These are phyloP conservation scores for Falco concolor DNA, from an alignment of 2,797 vertebrate genomes.

Conservation along the genomic window DNA sequence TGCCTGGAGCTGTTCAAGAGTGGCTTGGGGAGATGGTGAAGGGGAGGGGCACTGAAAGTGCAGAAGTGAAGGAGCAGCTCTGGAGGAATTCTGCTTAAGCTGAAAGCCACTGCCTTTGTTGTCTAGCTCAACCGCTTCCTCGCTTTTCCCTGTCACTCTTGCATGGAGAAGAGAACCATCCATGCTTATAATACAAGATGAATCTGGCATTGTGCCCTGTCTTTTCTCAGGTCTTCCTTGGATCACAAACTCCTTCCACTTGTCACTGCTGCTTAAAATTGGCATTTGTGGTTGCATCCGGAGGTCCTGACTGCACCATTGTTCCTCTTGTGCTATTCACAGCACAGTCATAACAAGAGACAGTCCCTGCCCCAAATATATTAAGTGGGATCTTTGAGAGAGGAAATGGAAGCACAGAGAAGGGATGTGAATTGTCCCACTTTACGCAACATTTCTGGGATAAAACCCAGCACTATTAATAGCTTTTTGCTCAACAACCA, in stretches of 20 bases:
- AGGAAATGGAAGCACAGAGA: constrained; percentile 49
- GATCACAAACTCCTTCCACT: neutral
- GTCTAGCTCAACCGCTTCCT: neutral
- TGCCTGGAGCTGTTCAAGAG: neutral
- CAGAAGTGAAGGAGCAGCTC: neutral
- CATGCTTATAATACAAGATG: neutral
- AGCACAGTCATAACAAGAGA: constrained; percentile 34
- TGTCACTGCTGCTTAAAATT: constrained; percentile 29
- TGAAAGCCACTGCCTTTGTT: neutral
- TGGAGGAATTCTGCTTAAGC: neutral
- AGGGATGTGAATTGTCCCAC: constrained; percentile 43
- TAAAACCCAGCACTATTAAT: constrained; percentile 61
- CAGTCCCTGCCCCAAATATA: constrained; percentile 38
- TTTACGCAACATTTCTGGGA: constrained; percentile 60
- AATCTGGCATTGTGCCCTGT: neutral
- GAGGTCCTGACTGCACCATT: constrained; percentile 16
- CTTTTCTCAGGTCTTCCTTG: constrained; percentile 8
- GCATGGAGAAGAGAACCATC: neutral
- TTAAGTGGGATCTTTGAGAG: constrained; percentile 52
- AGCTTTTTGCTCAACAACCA: constrained; percentile 49
- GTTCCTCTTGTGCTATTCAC: constrained; percentile 46
- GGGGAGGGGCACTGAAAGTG: neutral
- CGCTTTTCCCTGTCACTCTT: neutral
- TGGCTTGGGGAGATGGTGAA: neutral
- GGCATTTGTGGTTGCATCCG: constrained; percentile 38